These are phyloP conservation scores for Altica lythri DNA, from an alignment of 2,888 invertebrate species.

Conservation along the genomic window DNA sequence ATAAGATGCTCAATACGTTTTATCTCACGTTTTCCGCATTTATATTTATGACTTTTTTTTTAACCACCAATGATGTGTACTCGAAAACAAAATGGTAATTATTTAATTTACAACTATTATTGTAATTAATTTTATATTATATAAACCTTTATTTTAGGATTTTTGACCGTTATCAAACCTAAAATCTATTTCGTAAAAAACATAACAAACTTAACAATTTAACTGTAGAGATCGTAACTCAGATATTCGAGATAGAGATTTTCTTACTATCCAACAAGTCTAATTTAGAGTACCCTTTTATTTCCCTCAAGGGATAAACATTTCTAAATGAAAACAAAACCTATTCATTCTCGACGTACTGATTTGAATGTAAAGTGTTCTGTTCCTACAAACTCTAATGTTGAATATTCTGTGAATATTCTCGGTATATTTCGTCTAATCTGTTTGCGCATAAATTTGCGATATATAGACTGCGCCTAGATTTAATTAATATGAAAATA, in stretches of 20 bases:
- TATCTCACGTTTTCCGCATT: no score
- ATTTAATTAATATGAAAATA: conserved; percentile 34
- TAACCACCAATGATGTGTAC: no score
- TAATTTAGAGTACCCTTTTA: conserved; percentile 48
- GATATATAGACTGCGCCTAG: conserved; percentile 21
- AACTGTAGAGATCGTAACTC: no score
- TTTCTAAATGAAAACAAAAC: conserved; percentile 50
- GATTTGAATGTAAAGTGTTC: conserved; percentile 45
- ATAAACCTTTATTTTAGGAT: no score
- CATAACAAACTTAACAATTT: no score
- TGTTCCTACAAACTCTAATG: conserved; percentile 25
- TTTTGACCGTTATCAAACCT: no score
- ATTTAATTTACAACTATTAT: no score
- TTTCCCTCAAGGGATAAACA: conserved; percentile 45
- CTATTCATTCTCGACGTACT: conserved; percentile 46
- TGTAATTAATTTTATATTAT: no score
- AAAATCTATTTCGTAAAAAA: no score
- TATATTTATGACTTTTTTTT: no score
- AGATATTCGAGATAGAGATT: conserved; percentile 6
- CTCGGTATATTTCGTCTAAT: conserved; percentile 26
- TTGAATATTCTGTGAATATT: conserved; percentile 25
- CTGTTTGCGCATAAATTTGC: conserved; percentile 37
- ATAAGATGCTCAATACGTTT: no score
- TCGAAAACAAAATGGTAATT: no score
- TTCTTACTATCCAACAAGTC: conserved; percentile 30